A percentile compares a stretch with the other conserved stretches of the same genome.
Evolutionary conservation across 2,888 invertebrate species (phyloP).

Genomic region (Rhyacophila evoluta): DNA sequence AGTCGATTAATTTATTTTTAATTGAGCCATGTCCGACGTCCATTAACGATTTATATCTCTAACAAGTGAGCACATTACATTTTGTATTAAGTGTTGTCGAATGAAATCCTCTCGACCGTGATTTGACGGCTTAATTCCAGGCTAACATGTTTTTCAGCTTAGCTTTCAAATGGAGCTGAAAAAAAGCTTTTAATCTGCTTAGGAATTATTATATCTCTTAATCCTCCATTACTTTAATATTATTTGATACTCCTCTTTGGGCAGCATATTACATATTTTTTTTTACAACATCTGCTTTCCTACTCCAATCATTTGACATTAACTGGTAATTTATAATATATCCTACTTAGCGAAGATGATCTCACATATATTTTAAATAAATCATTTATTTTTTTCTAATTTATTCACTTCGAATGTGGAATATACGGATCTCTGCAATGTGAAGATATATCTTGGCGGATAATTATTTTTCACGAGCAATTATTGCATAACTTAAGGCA

Average conservation of each 20-base stretch:
- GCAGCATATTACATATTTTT: no score
- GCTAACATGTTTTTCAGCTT: constrained; percentile 40
- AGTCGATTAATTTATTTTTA: neutral
- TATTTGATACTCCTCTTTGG: neutral
- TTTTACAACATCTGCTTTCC: no score
- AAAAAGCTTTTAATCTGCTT: constrained; percentile 37
- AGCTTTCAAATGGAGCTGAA: constrained; percentile 35
- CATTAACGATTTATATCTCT: neutral
- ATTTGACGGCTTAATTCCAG: constrained; percentile 46
- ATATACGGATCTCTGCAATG: no score
- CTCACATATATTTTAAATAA: no score
- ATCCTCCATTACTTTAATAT: neutral
- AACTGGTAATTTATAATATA: no score
- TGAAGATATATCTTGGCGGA: no score
- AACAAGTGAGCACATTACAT: neutral
- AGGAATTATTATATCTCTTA: constrained; percentile 32
- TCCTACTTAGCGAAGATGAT: no score
- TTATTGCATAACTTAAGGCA: no score
- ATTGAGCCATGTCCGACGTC: neutral
- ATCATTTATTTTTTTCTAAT: no score
- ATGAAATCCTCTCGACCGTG: constrained; percentile 25
- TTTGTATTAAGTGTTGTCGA: neutral
- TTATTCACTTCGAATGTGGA: no score
- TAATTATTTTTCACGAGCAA: no score
- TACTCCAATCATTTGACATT: no score